These are phyloP conservation scores for Lucilia cuprina DNA, from an alignment of 1,140 invertebrate genomes.

Conservation along the genomic window DNA sequence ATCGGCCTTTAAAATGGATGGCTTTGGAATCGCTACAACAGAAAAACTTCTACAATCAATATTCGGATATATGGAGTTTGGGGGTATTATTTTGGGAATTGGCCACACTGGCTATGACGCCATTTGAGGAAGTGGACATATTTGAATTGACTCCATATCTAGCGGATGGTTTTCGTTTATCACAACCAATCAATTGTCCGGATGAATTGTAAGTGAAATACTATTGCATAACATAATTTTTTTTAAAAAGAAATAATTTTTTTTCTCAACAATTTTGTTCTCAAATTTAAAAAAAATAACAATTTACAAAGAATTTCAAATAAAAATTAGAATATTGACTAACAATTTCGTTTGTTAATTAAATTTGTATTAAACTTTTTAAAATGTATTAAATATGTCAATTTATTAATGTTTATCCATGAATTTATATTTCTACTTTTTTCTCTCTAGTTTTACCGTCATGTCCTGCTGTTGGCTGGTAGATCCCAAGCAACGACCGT, in stretches of 20 bases:
- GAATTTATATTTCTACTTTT: not conserved
- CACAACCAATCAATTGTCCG: constrained; percentile 91
- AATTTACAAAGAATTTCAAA: too few species aligned
- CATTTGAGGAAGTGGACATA: constrained; percentile 83
- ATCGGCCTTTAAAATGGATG: constrained; percentile 94
- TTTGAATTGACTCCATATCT: constrained; percentile 90
- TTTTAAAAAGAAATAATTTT: too few species aligned
- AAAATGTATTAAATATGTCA: too few species aligned
- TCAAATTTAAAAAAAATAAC: too few species aligned
- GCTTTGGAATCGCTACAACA: constrained; percentile 86
- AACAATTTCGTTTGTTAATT: too few species aligned
- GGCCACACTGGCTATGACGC: constrained; percentile 75
- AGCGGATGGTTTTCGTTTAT: constrained; percentile 84
- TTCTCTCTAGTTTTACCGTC: constrained; percentile 76
- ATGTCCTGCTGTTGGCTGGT: constrained; percentile 93
- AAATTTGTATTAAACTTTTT: too few species aligned
- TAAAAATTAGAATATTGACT: too few species aligned
- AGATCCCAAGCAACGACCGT: constrained; percentile 79
- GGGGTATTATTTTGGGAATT: constrained; percentile 95
- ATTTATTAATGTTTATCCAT: too few species aligned
- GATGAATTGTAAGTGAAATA: constrained; percentile 84
- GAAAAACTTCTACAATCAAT: constrained; percentile 62
- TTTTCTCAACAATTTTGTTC: too few species aligned
- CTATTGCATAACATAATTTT: too few species aligned
- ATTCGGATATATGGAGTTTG: constrained; percentile 77